Evolutionary conservation across 2,797 vertebrate species (phyloP).

Genomic region (Octomys mimax): DNA sequence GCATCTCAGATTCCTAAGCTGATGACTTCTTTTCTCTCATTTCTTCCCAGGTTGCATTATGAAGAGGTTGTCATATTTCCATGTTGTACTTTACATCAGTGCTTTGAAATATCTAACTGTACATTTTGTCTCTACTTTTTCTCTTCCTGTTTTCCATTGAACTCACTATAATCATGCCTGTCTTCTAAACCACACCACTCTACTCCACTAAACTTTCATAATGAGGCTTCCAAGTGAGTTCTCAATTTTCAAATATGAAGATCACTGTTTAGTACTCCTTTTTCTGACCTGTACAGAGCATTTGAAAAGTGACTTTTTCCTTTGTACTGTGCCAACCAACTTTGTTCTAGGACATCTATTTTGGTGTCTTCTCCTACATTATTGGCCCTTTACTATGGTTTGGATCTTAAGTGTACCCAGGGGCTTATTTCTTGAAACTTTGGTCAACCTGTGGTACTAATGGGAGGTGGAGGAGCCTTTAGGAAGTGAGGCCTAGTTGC

Average conservation of each 20-base stretch:
- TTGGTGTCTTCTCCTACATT: neutral
- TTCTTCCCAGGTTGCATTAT: neutral
- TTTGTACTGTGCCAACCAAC: neutral
- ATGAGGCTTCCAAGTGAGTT: constrained; percentile 30
- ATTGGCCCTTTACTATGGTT: neutral
- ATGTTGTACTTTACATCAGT: neutral
- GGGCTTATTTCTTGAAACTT: neutral
- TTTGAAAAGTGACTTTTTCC: constrained; percentile 8
- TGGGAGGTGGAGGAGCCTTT: neutral
- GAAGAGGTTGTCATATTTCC: neutral
- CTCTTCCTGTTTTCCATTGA: constrained; percentile 15
- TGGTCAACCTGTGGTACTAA: neutral
- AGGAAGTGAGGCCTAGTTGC: neutral
- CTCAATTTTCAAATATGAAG: constrained; percentile 24
- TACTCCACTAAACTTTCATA: neutral
- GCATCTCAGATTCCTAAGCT: neutral
- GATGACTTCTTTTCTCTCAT: neutral
- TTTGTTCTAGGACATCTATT: neutral
- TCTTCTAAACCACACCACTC: constrained; percentile 21
- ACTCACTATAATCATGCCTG: neutral
- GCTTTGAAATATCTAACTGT: constrained; percentile 6
- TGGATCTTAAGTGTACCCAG: neutral
- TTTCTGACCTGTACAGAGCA: neutral
- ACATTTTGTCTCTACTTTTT: constrained; percentile 13
- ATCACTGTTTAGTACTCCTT: neutral